Conservation (phyloP, 1,140 invertebrate genomes). For the Tribolium madens region DNA sequence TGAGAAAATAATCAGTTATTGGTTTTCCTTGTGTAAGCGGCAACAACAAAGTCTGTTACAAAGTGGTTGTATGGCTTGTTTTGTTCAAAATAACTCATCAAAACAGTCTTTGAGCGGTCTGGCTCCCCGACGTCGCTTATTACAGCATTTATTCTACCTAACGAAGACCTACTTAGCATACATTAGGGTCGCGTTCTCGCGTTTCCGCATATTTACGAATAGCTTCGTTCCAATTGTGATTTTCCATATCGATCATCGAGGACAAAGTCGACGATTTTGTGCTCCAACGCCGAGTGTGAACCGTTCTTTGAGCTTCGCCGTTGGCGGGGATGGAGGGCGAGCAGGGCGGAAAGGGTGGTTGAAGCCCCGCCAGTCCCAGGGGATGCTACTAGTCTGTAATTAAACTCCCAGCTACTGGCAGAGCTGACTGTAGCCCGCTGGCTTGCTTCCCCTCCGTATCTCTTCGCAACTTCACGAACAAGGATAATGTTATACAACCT, state of each 20-base stretch:
- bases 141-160: slow-evolving; percentile 47
- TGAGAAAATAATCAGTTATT: slow-evolving; percentile 58
- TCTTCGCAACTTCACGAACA: slow-evolving; percentile 53
- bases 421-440: slow-evolving; percentile 45
- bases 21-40: slow-evolving; percentile 47
- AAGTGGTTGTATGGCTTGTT: slow-evolving; percentile 57
- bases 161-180: slow-evolving; percentile 41
- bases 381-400: slow-evolving; percentile 61
- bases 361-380: slow-evolving; percentile 59
- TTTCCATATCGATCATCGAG: slow-evolving; percentile 19
- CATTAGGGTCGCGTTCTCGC: slow-evolving; percentile 16
- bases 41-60: slow-evolving; percentile 38
- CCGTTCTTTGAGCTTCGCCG: slow-evolving; percentile 48
- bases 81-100: slow-evolving; percentile 59
- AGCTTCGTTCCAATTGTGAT: slow-evolving; percentile 4
- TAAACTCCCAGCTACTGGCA: slow-evolving; percentile 58
- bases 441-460: slow-evolving; percentile 53
- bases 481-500: slow-evolving; percentile 58
- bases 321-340: slow-evolving; percentile 38
- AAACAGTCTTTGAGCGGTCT: slow-evolving; percentile 57
- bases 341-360: slow-evolving; percentile 56
- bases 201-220: neutral
- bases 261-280: slow-evolving; percentile 18
- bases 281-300: slow-evolving; percentile 43
- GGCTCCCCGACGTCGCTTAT: slow-evolving; percentile 46